These are phyloP conservation scores for Acipenser ruthenus DNA, from an alignment of 2,797 vertebrate genomes.

Conservation along the genomic window DNA sequence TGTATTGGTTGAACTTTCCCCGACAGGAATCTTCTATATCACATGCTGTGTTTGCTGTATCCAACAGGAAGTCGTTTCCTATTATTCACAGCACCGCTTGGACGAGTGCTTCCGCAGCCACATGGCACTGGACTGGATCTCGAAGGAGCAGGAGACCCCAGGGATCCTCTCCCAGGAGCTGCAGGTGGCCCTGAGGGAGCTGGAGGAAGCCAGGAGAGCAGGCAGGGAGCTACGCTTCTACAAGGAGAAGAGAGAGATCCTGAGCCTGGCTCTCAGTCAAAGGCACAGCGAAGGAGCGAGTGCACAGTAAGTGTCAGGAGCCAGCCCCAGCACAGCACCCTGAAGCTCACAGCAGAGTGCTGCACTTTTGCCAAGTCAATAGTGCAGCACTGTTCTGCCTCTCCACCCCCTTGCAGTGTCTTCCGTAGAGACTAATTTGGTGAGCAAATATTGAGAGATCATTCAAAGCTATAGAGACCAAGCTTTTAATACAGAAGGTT, in stretches of 20 bases:
- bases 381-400: not conserved
- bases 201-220: slow-evolving; percentile 67
- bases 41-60: not conserved
- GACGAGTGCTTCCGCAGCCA: slow-evolving; percentile 79
- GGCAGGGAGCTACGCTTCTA: slow-evolving; percentile 80
- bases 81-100: slow-evolving; percentile 74
- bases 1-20: too few species aligned
- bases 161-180: slow-evolving; percentile 74
- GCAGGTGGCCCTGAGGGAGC: slow-evolving; percentile 65
- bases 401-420: not conserved
- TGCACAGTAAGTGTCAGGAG: slow-evolving; percentile 50
- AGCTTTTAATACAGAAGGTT: too few species aligned
- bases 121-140: slow-evolving; percentile 88
- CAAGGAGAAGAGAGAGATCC: slow-evolving; percentile 86
- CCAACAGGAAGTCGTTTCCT: slow-evolving; percentile 77
- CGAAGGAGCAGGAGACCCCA: slow-evolving; percentile 64
- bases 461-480: too few species aligned
- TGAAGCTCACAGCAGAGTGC: not conserved
- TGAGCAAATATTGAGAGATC: too few species aligned
- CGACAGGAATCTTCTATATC: too few species aligned
- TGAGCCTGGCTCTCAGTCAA: slow-evolving; percentile 78
- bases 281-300: slow-evolving; percentile 45
- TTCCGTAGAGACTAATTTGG: not conserved
- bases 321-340: not conserved
- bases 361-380: not conserved